Evolutionary conservation across 2,888 invertebrate genomes (phyloP).

Genomic region (Spisula subtruncata): DNA sequence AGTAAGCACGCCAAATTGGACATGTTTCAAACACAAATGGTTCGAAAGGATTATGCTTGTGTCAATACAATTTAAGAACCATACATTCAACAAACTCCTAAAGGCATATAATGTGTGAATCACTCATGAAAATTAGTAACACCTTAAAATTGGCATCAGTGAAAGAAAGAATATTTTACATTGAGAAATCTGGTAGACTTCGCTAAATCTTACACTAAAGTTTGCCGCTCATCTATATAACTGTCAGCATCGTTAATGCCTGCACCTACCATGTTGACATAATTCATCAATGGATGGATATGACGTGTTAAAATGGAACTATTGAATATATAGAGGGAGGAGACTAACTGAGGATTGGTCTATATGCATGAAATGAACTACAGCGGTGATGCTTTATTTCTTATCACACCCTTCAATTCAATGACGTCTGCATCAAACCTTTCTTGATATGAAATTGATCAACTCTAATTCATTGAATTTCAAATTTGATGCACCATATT

Average conservation of each 20-base stretch:
- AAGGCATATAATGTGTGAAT: background rate
- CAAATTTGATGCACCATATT: background rate
- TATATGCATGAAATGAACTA: background rate
- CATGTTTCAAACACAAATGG: background rate
- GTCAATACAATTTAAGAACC: background rate
- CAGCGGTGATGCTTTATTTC: no score
- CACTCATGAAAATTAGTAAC: background rate
- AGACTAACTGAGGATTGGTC: background rate
- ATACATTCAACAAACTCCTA: background rate
- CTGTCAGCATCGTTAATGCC: background rate
- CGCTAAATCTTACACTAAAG: background rate
- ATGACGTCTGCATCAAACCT: background rate
- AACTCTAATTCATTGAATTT: constrained; percentile 4
- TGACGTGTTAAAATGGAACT: background rate
- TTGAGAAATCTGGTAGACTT: background rate
- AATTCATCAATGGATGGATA: no score
- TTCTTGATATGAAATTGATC: background rate
- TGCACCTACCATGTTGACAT: no score
- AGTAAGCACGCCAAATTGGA: background rate
- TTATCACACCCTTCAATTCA: background rate
- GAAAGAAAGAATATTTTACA: background rate
- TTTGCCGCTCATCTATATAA: background rate
- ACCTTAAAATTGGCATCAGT: background rate
- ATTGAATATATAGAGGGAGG: background rate
- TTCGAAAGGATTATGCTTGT: background rate